Conservation (phyloP, 2,113 vertebrate genomes). For the Catharus minimus region DNA sequence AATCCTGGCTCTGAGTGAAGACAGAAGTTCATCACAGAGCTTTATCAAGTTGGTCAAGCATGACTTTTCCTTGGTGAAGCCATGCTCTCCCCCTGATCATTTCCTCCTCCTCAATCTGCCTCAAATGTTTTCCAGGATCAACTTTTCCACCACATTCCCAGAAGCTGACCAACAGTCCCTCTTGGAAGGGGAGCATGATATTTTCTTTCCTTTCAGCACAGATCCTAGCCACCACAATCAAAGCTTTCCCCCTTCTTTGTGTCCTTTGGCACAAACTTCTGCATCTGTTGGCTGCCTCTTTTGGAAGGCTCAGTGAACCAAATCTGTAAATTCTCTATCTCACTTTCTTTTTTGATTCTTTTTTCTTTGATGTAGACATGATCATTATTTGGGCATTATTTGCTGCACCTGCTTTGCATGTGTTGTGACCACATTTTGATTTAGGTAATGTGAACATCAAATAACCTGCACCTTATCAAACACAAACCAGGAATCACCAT, state of each 20-base stretch:
- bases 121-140: not conserved
- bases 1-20: no score
- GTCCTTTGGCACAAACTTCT: not conserved
- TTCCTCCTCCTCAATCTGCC: not conserved
- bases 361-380: not conserved
- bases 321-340: not conserved
- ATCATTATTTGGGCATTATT: not conserved
- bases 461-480: not conserved
- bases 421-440: not conserved
- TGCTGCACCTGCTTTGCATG: not conserved
- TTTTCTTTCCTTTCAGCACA: not conserved
- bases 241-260: not conserved
- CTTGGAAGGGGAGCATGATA: fast-evolving
- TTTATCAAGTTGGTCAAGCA: not conserved
- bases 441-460: not conserved
- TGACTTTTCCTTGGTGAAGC: fast-evolving
- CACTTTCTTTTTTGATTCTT: not conserved
- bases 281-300: not conserved
- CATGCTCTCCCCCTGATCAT: not conserved
- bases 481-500: not conserved
- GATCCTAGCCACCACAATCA: not conserved
- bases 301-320: not conserved
- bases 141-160: not conserved
- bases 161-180: no score
- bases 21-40: no score